Percentiles rank a stretch among this genome's conserved stretches.
These are phyloP conservation scores for Tachystola acroxantha DNA, from an alignment of 2,888 invertebrate species.

Conservation along the genomic window DNA sequence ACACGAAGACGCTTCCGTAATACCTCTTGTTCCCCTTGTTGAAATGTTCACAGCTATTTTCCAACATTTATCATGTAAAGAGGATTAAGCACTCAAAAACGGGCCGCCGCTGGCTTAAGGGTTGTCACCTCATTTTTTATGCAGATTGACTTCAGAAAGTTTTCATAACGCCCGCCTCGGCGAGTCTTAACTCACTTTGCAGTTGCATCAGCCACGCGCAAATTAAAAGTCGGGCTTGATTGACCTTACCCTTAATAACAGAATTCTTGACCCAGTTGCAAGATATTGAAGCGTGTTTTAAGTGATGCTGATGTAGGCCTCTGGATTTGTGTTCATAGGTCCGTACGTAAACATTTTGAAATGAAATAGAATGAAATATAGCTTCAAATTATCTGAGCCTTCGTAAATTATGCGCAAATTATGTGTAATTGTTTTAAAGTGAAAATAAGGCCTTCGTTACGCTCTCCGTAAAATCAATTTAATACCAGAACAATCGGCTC, in stretches of 20 bases:
- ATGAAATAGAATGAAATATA: neutral
- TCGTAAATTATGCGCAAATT: neutral
- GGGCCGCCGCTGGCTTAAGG: constrained; percentile 20
- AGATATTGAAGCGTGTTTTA: constrained; percentile 21
- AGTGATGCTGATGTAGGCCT: constrained; percentile 9
- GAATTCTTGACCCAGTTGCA: constrained; percentile 34
- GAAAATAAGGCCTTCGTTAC: no score
- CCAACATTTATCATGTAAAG: constrained; percentile 31
- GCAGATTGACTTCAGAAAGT: constrained; percentile 46
- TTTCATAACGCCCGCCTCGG: constrained; percentile 29
- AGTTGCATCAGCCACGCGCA: constrained; percentile 27
- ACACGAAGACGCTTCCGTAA: constrained; percentile 3
- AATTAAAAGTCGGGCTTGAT: constrained; percentile 38
- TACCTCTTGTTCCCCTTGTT: constrained; percentile 8
- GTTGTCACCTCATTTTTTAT: constrained; percentile 51
- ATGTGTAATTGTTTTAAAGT: no score
- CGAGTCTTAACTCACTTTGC: constrained; percentile 37
- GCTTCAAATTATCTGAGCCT: neutral
- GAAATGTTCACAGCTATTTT: constrained; percentile 23
- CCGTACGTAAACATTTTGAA: constrained; percentile 1
- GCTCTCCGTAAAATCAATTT: no score
- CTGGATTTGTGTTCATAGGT: constrained; percentile 17
- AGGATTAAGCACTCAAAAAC: constrained; percentile 37
- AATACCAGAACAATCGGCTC: no score
- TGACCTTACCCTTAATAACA: constrained; percentile 33